Base-by-base conservation (phyloP, 2,113 vertebrate species). In the Limanda limanda region DNA sequence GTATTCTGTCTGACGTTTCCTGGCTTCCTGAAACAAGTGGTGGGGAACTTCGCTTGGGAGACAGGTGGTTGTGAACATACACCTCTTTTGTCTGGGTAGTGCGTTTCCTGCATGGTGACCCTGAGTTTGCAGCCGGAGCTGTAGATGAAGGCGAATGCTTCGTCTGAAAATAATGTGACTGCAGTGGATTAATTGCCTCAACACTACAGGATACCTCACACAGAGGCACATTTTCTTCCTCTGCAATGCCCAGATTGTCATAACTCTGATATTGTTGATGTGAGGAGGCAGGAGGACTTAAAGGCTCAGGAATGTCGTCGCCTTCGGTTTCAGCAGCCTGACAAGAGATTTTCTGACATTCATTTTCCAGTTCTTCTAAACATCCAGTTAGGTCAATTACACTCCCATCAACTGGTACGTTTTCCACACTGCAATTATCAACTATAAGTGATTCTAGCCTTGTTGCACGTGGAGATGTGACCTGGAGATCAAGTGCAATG, bases 351-450 rank as follows among this genome's bases (percentile, higher is more conserved):
- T 58, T 81, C 45, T 85, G 62, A 78, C 63, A 78, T 45, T 87
- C 78, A 71, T 48, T 76, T 69, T 57, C 76, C 45, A 87, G 48
- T 15, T 85, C 78, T 77, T 91, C 83, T 67, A 82, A 66, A 88
- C 78, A 86, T 69, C 37, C 77, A 13, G 76, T 86, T 52, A 89
- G 78, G 45, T 88, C 52, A 57, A 85, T 35, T 24, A 76, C 73
- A 59, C 31, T 60, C 20, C 17, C 35, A 31, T 81, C 67, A 57
- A 52, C 59, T 5, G 54, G 13, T 45, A 45, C 60, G 25, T 70
- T 66, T 54, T 74, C 51, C 51, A 10, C 20, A 57, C 1, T 2
- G 54, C 23, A 57, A 7, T 59, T 15, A 68, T 21, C 25, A 23
- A 37, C 18, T n/a, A 31, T 57, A 10, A 37, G 54, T 7, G 5